Evolutionary conservation across 2,113 vertebrate genomes (phyloP).

Genomic region (Xenopus laevis): DNA sequence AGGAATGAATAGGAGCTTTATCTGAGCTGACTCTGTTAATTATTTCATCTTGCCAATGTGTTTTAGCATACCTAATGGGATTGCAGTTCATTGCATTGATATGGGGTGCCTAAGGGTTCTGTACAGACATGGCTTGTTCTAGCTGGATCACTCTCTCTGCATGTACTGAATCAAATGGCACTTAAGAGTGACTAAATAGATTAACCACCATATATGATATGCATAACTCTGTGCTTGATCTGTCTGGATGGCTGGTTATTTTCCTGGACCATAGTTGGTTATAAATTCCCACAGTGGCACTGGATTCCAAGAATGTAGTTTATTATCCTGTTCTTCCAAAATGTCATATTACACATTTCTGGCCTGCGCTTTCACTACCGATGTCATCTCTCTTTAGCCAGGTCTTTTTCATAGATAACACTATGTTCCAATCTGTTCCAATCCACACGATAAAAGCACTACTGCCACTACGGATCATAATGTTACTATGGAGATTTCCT

Average conservation of each 20-base stretch:
- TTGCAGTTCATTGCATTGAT: not conserved
- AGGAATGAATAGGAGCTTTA: not conserved
- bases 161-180: not conserved
- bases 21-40: not conserved
- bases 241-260: not conserved
- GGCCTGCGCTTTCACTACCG: no score
- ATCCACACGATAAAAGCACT: no score
- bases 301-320: no score
- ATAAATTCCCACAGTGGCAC: no score
- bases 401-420: no score
- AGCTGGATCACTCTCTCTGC: not conserved
- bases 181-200: not conserved
- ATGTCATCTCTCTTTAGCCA: no score
- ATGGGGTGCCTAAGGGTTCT: not conserved
- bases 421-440: no score
- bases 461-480: no score
- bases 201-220: not conserved
- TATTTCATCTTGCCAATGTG: not conserved
- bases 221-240: not conserved
- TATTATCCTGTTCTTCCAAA: no score
- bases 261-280: not conserved
- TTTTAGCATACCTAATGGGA: no score
- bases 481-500: no score
- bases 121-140: not conserved
- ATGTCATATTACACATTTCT: no score